phyloP scores from a whole-genome alignment of 2,113 vertebrate species.

The Pithys albifrons region DNA sequence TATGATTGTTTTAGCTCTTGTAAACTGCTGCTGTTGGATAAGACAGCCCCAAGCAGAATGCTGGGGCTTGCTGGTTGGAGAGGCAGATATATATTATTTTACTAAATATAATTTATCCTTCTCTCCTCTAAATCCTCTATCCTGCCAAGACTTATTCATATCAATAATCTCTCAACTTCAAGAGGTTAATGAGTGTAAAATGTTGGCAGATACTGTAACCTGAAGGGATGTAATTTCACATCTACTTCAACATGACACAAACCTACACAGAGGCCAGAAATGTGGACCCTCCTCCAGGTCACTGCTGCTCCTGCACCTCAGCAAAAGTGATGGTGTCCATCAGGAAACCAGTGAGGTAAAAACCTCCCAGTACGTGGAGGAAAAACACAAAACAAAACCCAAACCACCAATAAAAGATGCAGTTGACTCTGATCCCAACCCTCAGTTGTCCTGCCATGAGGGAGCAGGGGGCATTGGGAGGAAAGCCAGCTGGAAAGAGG shows the following conservation, averaged over 20 bases:
- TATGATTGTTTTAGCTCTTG: background rate
- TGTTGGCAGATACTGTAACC: background rate
- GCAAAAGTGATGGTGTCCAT: background rate
- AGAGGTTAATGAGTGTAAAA: background rate
- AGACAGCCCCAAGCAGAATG: background rate
- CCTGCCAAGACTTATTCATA: background rate
- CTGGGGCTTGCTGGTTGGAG: background rate
- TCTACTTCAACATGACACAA: rapidly evolving
- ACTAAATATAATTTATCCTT: background rate
- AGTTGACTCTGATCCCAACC: background rate
- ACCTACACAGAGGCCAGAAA: background rate
- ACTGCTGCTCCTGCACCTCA: background rate
- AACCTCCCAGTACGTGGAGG: rapidly evolving
- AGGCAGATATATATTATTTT: background rate
- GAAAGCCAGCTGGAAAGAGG: background rate
- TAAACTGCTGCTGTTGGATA: background rate
- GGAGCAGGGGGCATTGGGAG: background rate
- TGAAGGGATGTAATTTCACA: background rate
- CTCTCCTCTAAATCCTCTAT: background rate
- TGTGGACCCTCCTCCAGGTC: background rate
- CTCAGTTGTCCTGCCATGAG: background rate
- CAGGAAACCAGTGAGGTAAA: background rate
- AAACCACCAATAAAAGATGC: background rate
- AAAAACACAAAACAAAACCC: background rate
- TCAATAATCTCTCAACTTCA: background rate